These are phyloP conservation scores for Aptenodytes patagonicus DNA, from an alignment of 2,113 vertebrate genomes.

Conservation along the genomic window DNA sequence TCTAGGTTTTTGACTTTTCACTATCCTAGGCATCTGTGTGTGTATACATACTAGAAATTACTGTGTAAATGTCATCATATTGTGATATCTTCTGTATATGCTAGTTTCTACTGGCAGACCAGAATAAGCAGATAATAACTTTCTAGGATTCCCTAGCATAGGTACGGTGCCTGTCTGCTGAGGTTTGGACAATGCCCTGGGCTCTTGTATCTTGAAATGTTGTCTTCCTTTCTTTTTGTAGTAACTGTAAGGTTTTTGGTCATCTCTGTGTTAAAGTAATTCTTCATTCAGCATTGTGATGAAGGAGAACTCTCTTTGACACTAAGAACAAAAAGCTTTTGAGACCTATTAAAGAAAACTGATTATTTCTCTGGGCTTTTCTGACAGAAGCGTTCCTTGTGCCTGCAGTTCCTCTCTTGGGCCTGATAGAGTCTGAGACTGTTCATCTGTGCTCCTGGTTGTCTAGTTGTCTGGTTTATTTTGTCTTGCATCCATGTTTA, in stretches of 20 bases:
- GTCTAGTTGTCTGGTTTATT: background rate
- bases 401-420: background rate
- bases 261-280: background rate
- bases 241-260: background rate
- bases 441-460: background rate
- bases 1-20: background rate
- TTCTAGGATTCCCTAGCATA: background rate
- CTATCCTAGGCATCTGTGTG: background rate
- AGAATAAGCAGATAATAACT: background rate
- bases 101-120: background rate
- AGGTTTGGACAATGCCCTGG: background rate
- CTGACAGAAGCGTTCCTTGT: background rate
- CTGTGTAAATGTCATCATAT: background rate
- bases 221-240: background rate
- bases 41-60: background rate
- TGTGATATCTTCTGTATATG: background rate
- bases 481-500: background rate
- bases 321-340: background rate
- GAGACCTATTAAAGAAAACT: background rate
- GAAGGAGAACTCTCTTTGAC: background rate
- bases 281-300: background rate
- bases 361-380: background rate
- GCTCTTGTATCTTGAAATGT: background rate
- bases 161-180: background rate
- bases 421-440: background rate